A percentile compares a stretch with the other conserved stretches of the same genome.
phyloP scores from a whole-genome alignment of 2,113 vertebrate genomes.

The Carassius gibelio region DNA sequence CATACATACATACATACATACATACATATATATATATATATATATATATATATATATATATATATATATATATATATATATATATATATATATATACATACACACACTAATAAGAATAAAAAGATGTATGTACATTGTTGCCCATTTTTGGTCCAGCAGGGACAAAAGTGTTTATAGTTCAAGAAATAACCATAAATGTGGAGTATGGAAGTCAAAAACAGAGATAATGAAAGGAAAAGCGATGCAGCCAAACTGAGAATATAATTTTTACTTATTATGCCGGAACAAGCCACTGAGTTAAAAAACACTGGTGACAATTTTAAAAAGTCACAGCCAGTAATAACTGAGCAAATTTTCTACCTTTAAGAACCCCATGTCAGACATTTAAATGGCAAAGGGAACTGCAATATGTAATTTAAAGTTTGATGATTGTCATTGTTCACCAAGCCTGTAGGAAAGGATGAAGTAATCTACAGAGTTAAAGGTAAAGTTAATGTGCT shows the following conservation, averaged over 20 bases:
- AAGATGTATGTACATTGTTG: neutral
- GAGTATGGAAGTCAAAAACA: neutral
- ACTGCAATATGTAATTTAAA: slow-evolving; percentile 15
- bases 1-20: too few relatives aligned
- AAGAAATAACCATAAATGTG: neutral
- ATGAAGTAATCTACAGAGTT: neutral
- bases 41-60: too few relatives aligned
- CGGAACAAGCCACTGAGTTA: neutral
- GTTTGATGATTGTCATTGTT: slow-evolving; percentile 4
- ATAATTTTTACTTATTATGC: neutral
- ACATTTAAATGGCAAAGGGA: neutral
- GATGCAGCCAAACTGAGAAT: neutral
- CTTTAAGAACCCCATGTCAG: slow-evolving; percentile 2
- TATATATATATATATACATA: too few relatives aligned
- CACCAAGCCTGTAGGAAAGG: neutral
- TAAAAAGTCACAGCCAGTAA: slow-evolving; percentile 12
- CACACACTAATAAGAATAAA: too few relatives aligned
- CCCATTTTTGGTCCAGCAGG: neutral
- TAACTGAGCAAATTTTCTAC: slow-evolving; percentile 11
- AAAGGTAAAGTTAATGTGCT: neutral
- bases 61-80: too few relatives aligned
- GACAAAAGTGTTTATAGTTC: neutral
- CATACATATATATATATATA: too few relatives aligned
- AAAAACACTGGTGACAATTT: neutral
- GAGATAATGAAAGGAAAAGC: neutral